These are phyloP conservation scores for Cheilosia vulpina DNA, from an alignment of 2,888 invertebrate species.

Conservation along the genomic window DNA sequence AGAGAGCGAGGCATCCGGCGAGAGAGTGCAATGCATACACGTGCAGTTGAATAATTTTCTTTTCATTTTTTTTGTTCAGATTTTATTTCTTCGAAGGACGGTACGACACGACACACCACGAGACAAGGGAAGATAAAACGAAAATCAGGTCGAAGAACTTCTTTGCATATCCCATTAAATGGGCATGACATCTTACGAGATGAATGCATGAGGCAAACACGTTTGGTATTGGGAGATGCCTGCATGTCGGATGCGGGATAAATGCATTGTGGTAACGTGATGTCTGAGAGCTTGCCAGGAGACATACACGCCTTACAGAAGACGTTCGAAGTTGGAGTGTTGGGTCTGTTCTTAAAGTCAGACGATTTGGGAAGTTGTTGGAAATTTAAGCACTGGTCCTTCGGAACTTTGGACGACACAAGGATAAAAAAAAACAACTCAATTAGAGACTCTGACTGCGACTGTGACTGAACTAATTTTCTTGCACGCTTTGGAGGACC, in stretches of 20 bases:
- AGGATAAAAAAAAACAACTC: too few relatives aligned
- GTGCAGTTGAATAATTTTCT: conserved; percentile 19
- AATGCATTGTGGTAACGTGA: conserved; percentile 26
- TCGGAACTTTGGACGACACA: too few relatives aligned
- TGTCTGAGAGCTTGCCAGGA: conserved; percentile 25
- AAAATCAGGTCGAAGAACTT: conserved; percentile 64
- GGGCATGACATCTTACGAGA: conserved; percentile 56
- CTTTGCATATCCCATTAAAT: conserved; percentile 65
- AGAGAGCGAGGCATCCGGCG: background rate
- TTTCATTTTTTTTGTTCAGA: conserved; percentile 7
- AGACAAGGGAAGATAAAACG: conserved; percentile 5
- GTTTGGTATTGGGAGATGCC: conserved; percentile 16
- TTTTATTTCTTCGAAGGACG: conserved; percentile 11
- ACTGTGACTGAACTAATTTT: too few relatives aligned
- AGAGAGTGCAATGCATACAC: conserved; percentile 32
- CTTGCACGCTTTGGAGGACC: too few relatives aligned
- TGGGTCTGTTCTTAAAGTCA: conserved; percentile 12
- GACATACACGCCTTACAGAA: conserved; percentile 17
- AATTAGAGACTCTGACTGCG: too few relatives aligned
- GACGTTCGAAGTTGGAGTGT: conserved; percentile 9
- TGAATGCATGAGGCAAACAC: conserved; percentile 58
- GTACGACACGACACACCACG: background rate
- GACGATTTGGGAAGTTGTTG: background rate
- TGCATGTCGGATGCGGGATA: conserved; percentile 12
- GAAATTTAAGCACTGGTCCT: background rate